Base-by-base conservation (phyloP, 1,140 invertebrate species). In the Drosophila virilis region DNA sequence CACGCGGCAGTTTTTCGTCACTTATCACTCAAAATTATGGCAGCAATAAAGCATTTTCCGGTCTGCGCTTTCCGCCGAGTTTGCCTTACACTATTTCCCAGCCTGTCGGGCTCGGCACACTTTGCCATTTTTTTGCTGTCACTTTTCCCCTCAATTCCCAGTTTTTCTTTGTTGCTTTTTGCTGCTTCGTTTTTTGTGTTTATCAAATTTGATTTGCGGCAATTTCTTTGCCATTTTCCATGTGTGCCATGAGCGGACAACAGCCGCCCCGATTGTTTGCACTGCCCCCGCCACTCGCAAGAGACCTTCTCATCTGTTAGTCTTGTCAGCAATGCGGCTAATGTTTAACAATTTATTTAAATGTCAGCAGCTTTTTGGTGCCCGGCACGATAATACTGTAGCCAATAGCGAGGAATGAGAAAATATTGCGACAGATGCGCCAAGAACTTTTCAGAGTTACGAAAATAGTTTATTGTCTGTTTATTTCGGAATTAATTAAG, bases 11-110 rank as follows among this genome's bases (percentile, higher is more conserved):
- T 85, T 85, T 85, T 89, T 89, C 85, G 80, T 89, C 80, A 89
- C 84, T 89, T 89, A 89, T 89, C 84, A 89, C 84, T 89, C 84
- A 89, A 78, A 89, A 89, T 89, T 89, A 89, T 89, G 85, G 84
- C 84, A 89, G 84, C 84, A 89, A 89, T 89, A 89, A 89, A 89
- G 74, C 84, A 89, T 89, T 89, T 86, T 89, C 88, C 84, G 77
- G 77, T 51, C 72, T 67, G 71, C 52, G n/a, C 71, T 68, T 70
- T 85, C 65, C 77, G 65, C 38, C 61, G 17, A 37, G 66, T 69
- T 61, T 57, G 42, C 42, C 43, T 37, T 35, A 48, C 52, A 79
- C 73, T 74, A 61, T 67, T 54, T 52, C 64, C 59, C 66, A 62
- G 70, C 46, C 74, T 84, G 84, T 89, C 84, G 73, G 46, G n/a